Evolutionary conservation across 2,797 vertebrate species (phyloP), one percentile per base, ranked within the genome.

Genomic region (Buceros bicornis): DNA sequence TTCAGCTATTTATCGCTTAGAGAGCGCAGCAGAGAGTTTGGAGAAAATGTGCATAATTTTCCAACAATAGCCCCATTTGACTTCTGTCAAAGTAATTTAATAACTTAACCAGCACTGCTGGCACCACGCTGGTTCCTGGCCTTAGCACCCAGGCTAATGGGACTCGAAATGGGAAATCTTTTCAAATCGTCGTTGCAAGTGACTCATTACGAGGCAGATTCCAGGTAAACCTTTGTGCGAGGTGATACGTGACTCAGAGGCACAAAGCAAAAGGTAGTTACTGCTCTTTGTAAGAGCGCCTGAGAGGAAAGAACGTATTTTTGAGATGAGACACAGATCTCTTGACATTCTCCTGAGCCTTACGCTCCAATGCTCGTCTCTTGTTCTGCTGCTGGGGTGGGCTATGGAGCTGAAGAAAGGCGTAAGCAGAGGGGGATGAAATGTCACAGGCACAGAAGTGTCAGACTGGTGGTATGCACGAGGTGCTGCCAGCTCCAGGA

Each of bases 31-130:
- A 90, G 82, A 7, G 48, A 93, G 88, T 96, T 95, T 71, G 83
- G 88, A 90, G 95, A 95, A 97, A 96, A 95, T 91, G 82, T 66
- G 61, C 81, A 53, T 94, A 73, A 96, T 96, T 96, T 97, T 96
- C 83, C 91, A 88, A 88, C 92, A 96, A 91, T 96, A 93, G 90
- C 79, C 95, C 91, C 82, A 43, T 95, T 96, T 95, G 96, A 97
- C 93, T 97, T 94, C 86, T 80, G 91, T 95, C 92, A 88, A 90
- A 94, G 89, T 91, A 91, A 93, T 95, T 94, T 95, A 95, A 95
- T 96, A 96, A 96, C 77, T 90, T 91, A 92, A 97, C 71, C 65
- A 66, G 80, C 83, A n/a, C 47, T 81, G 43, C 40, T 86, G 89
- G 95, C 82, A 92, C 93, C 90, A 72, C 4, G 31, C 93, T 96